Conservation (phyloP, 2,113 vertebrate genomes). For the Mustelus asterias region DNA sequence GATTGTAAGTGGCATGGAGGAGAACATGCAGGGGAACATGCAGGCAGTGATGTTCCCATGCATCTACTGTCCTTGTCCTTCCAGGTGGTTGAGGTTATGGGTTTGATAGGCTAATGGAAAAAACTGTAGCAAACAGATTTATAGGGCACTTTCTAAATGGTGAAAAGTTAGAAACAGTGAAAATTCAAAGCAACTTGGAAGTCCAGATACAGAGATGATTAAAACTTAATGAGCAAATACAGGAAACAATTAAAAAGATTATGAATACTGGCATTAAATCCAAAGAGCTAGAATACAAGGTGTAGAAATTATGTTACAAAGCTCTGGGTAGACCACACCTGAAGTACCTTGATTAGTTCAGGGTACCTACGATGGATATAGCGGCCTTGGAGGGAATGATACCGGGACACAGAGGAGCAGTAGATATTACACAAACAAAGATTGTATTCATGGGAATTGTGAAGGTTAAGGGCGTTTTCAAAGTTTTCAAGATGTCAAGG, state of each 20-base stretch:
- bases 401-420: too few species aligned
- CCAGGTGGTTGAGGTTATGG: too few species aligned
- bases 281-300: neutral
- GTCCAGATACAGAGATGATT: neutral
- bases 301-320: neutral
- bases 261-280: neutral
- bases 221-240: neutral
- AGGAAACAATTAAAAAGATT: neutral
- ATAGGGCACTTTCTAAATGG: neutral
- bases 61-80: too few species aligned
- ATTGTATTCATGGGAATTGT: neutral
- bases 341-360: neutral
- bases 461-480: neutral
- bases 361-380: neutral
- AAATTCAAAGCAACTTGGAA: neutral
- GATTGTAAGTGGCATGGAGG: too few species aligned
- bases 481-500: neutral
- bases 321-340: neutral
- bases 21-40: too few species aligned
- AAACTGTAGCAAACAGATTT: neutral
- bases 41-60: too few species aligned
- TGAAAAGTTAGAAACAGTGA: neutral
- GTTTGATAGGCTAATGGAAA: neutral
- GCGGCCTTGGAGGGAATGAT: neutral
- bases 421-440: too few species aligned